A percentile compares a stretch with the other conserved stretches of the same genome.
phyloP scores from a whole-genome alignment of 1,140 invertebrate genomes.

The Popillia japonica region DNA sequence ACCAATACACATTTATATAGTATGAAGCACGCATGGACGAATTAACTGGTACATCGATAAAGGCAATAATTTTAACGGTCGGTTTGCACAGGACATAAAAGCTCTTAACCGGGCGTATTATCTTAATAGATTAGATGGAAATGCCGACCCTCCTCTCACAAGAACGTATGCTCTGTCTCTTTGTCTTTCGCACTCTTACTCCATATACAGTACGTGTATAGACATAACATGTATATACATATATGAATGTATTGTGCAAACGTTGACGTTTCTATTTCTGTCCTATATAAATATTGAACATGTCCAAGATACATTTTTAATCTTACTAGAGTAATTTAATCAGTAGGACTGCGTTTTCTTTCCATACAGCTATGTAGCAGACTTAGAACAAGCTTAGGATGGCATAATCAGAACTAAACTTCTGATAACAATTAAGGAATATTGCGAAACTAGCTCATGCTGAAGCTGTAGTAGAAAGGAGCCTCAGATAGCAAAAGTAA shows the following conservation, averaged over 20 bases:
- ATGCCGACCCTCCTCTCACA: conserved; percentile 1
- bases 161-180: background rate
- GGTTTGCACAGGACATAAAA: conserved; percentile 43
- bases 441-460: no score
- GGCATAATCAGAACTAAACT: no score
- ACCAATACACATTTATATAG: background rate
- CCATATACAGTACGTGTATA: background rate
- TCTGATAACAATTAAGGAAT: no score
- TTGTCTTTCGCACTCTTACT: background rate
- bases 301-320: conserved; percentile 46
- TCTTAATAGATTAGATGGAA: conserved; percentile 46
- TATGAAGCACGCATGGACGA: conserved; percentile 17
- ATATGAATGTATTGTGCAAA: conserved; percentile 39
- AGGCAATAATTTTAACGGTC: conserved; percentile 39
- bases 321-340: conserved; percentile 39
- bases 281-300: conserved; percentile 47
- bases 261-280: conserved; percentile 41
- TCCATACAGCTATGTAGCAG: background rate
- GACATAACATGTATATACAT: background rate
- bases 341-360: background rate
- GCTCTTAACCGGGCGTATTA: conserved; percentile 47
- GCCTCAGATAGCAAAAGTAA: no score
- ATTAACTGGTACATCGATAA: conserved; percentile 35
- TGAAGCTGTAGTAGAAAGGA: no score
- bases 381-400: no score